A percentile compares a stretch with the other conserved stretches of the same genome.
Evolutionary conservation across 2,888 invertebrate genomes (phyloP).

Genomic region (Epistrophella euchroma): DNA sequence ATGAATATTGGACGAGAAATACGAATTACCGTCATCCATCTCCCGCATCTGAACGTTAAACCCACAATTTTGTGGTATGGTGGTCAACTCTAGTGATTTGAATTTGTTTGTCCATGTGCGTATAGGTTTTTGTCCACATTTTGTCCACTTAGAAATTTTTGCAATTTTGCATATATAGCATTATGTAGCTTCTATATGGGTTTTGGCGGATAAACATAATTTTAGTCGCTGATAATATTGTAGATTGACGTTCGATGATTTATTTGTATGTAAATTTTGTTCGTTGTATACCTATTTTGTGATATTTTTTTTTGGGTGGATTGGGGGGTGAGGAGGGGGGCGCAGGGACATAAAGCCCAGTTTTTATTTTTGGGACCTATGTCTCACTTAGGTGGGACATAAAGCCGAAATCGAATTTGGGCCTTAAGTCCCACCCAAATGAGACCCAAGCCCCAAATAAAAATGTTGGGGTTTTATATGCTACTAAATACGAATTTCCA

Average conservation of each 20-base stretch:
- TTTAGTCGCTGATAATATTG: conserved; percentile 4
- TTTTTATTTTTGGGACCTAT: too few species aligned
- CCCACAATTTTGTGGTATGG: conserved; percentile 29
- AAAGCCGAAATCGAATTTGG: too few species aligned
- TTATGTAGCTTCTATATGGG: conserved; percentile 7
- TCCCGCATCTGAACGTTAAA: conserved; percentile 37
- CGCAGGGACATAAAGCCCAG: too few species aligned
- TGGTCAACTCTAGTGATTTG: conserved; percentile 31
- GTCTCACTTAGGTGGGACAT: too few species aligned
- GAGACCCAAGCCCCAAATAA: too few species aligned
- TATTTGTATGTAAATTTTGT: conserved; percentile 16
- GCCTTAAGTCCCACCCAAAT: too few species aligned
- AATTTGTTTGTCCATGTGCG: conserved; percentile 3
- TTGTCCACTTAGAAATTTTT: conserved; percentile 36
- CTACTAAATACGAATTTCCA: too few species aligned
- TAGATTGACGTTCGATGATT: conserved; percentile 46
- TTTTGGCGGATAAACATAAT: conserved; percentile 32
- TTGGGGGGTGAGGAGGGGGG: too few species aligned
- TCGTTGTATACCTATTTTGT: neutral
- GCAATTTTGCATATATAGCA: conserved; percentile 8
- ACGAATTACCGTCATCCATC: conserved; percentile 44
- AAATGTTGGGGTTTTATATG: too few species aligned
- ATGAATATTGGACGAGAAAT: neutral
- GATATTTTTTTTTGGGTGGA: too few species aligned
- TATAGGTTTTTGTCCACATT: neutral